phyloP scores from a whole-genome alignment of 2,888 invertebrate genomes.

The Eristalis arbustorum region DNA sequence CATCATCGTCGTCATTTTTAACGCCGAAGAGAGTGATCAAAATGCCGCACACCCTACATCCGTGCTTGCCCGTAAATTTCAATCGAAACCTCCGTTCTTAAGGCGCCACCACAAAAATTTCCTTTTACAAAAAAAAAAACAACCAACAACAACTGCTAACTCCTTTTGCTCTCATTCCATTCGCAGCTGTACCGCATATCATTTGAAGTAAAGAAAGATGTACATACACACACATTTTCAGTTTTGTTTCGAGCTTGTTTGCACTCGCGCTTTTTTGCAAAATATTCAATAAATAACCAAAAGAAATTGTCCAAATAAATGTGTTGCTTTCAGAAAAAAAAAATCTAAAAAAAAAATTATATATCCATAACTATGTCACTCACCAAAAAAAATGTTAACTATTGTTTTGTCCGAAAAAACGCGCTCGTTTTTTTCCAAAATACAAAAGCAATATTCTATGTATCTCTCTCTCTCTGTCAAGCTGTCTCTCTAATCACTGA shows the following conservation, averaged over 20 bases:
- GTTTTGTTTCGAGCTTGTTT: slow-evolving; percentile 49
- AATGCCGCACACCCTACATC: too few relatives aligned
- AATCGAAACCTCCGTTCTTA: too few relatives aligned
- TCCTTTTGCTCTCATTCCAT: background rate
- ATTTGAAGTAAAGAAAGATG: background rate
- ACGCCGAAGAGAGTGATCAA: too few relatives aligned
- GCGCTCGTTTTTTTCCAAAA: slow-evolving; percentile 4
- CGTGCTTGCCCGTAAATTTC: too few relatives aligned
- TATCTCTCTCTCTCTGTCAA: slow-evolving; percentile 15
- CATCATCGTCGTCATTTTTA: too few relatives aligned
- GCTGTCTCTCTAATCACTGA: background rate
- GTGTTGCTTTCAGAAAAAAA: slow-evolving; percentile 59
- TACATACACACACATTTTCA: background rate
- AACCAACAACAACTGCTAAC: too few relatives aligned
- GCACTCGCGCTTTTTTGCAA: slow-evolving; percentile 59
- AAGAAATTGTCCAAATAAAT: slow-evolving; percentile 39
- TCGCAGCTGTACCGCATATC: background rate
- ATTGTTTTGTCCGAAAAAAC: background rate
- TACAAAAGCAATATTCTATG: slow-evolving; percentile 7
- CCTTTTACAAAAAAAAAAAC: background rate
- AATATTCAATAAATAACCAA: slow-evolving; percentile 35
- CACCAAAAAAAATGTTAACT: slow-evolving; percentile 17
- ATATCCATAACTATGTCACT: slow-evolving; percentile 37
- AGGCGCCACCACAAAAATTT: background rate
- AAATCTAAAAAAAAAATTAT: slow-evolving; percentile 47